Conservation (phyloP, 2,888 invertebrate species). For the Oligia latruncula region DNA sequence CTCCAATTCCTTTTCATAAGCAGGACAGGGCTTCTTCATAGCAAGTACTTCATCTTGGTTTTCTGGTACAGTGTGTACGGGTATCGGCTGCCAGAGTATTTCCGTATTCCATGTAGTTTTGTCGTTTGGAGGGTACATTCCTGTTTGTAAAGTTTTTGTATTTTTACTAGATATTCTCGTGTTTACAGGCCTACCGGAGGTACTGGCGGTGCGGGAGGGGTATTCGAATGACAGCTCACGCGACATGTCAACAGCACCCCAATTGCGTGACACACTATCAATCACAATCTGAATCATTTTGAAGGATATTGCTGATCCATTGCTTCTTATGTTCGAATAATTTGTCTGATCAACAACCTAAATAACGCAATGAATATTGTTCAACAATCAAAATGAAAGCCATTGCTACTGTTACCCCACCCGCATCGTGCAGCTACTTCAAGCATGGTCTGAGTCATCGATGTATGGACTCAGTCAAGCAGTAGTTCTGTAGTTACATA, state of each 20-base stretch:
- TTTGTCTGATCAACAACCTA: background rate
- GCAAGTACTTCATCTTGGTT: constrained; percentile 90
- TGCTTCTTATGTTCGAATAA: background rate
- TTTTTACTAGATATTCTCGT: background rate
- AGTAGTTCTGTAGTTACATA: background rate
- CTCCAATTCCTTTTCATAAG: constrained; percentile 90
- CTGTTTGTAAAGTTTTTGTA: constrained; percentile 73
- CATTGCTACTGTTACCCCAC: background rate
- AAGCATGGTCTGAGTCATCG: background rate
- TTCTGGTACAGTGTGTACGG: constrained; percentile 93
- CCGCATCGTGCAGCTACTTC: background rate
- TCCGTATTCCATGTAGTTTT: constrained; percentile 90
- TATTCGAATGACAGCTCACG: background rate
- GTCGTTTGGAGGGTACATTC: constrained; percentile 92
- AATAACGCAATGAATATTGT: background rate
- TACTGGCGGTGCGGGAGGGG: background rate
- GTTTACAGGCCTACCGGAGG: background rate
- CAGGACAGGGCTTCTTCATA: constrained; percentile 92
- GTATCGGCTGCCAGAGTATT: constrained; percentile 94
- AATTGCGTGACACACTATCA: too few species aligned
- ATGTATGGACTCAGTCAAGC: background rate
- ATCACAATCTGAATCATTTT: too few species aligned
- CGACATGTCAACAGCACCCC: background rate
- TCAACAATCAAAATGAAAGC: too few species aligned
- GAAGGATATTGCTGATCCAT: background rate